Evolutionary conservation across 2,797 vertebrate species (phyloP).

Genomic region (Xiphorhynchus erythropygius): DNA sequence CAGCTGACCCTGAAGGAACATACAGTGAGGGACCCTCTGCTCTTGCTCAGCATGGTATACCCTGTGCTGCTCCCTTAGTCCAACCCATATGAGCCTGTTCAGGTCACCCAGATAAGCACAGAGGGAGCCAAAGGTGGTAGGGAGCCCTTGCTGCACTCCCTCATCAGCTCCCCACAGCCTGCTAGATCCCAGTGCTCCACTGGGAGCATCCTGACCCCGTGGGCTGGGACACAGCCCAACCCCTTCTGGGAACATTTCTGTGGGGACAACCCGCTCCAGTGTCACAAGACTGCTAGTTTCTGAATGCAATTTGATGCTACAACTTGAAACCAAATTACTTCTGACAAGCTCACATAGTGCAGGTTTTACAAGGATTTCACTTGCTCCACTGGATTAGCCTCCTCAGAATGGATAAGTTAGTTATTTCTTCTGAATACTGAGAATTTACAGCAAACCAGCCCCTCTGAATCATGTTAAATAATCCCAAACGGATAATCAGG

Average conservation of each 20-base stretch:
- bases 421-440: not conserved
- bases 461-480: not conserved
- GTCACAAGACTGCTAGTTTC: not conserved
- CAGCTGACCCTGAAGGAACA: not conserved
- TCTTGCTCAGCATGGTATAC: not conserved
- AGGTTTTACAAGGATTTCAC: not conserved
- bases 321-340: not conserved
- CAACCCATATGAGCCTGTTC: fast-evolving
- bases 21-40: fast-evolving
- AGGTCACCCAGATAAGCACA: not conserved
- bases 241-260: not conserved
- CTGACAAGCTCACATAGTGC: not conserved
- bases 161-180: fast-evolving
- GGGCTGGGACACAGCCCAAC: not conserved
- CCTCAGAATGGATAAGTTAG: not conserved
- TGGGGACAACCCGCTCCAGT: not conserved
- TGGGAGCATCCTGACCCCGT: fast-evolving
- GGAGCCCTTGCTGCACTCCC: not conserved
- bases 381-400: not conserved
- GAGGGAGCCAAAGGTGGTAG: not conserved
- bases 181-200: not conserved
- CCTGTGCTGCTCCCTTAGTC: not conserved
- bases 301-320: not conserved
- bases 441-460: not conserved
- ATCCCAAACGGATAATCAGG: not conserved